These are phyloP conservation scores for Bombus pascuorum DNA, from an alignment of 1,140 invertebrate genomes.

Conservation along the genomic window DNA sequence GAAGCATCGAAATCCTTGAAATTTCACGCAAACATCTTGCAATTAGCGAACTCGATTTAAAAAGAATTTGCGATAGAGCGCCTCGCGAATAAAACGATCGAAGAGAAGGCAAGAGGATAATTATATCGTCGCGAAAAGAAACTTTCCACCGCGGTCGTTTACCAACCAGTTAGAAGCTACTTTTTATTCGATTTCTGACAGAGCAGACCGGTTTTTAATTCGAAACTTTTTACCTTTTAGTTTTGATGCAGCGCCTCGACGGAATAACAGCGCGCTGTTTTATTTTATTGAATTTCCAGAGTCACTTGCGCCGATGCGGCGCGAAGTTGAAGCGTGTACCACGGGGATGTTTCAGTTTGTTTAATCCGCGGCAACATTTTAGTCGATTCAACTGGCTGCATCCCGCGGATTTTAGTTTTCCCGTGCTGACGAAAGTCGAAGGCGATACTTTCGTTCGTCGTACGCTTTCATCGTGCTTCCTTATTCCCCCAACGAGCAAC, in stretches of 20 bases:
- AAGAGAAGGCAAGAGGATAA: background rate
- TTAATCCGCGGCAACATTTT: background rate
- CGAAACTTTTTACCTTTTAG: background rate
- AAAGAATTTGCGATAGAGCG: too few species aligned
- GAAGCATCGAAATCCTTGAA: too few species aligned
- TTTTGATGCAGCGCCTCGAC: background rate
- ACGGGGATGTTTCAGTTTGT: constrained; percentile 4
- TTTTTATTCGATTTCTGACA: background rate
- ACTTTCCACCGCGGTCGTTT: background rate
- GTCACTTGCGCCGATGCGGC: background rate
- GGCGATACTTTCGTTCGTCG: background rate
- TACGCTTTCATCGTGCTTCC: too few species aligned
- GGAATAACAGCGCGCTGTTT: background rate
- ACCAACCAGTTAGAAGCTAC: background rate
- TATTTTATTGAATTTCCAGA: background rate
- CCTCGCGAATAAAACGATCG: too few species aligned
- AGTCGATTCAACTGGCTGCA: background rate
- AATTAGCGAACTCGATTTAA: too few species aligned
- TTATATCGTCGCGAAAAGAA: background rate
- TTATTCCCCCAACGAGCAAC: too few species aligned
- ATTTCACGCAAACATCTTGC: too few species aligned
- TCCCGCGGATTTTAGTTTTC: background rate
- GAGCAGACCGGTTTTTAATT: constrained; percentile 1
- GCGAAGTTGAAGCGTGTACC: background rate
- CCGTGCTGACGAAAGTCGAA: background rate